Evolutionary conservation across 1,140 invertebrate species (phyloP).

Genomic region (Hormaphis cornu): DNA sequence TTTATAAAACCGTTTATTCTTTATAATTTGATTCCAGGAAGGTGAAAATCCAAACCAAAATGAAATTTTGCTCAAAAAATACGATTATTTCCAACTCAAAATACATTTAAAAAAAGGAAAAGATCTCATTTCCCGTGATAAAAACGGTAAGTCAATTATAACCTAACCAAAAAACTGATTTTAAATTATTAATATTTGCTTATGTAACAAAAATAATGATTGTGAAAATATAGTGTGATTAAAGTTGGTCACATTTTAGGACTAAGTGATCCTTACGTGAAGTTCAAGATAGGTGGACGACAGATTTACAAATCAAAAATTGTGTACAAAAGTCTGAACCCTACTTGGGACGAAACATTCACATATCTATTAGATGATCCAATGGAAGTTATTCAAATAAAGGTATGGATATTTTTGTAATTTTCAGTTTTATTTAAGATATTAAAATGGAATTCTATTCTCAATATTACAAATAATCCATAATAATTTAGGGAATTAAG

Average conservation of each 20-base stretch:
- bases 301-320: constrained; percentile 89
- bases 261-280: constrained; percentile 95
- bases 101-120: constrained; percentile 76
- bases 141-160: constrained; percentile 74
- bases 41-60: constrained; percentile 43
- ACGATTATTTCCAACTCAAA: constrained; percentile 83
- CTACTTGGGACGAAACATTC: constrained; percentile 93
- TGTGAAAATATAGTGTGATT: background rate
- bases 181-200: constrained; percentile 20
- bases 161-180: background rate
- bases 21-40: background rate
- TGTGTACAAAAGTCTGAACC: constrained; percentile 80
- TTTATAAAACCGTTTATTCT: too few relatives aligned
- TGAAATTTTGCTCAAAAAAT: constrained; percentile 63
- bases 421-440: too few relatives aligned
- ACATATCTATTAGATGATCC: constrained; percentile 90
- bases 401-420: constrained; percentile 50
- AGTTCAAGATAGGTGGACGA: constrained; percentile 83
- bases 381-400: constrained; percentile 73
- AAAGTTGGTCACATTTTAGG: constrained; percentile 49
- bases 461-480: too few relatives aligned
- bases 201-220: background rate
- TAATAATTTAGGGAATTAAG: too few relatives aligned
- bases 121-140: constrained; percentile 85
- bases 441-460: too few relatives aligned